Conservation (phyloP, 2,888 invertebrate species). For the Nasonovia ribisnigri region DNA sequence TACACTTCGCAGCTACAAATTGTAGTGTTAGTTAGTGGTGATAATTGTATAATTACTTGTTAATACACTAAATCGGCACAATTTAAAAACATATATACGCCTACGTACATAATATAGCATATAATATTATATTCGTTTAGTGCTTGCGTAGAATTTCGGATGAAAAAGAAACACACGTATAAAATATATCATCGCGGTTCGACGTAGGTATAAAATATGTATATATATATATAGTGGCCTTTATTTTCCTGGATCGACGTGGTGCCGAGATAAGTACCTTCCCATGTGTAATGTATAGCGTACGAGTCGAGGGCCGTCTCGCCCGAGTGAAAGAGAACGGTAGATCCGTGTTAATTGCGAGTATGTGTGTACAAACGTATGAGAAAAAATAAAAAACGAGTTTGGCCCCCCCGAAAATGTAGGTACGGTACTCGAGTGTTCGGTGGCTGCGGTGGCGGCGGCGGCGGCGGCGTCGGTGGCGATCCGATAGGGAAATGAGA, state of each 20-base stretch:
- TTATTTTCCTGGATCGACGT: background rate
- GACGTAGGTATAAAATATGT: background rate
- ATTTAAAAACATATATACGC: background rate
- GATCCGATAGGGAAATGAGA: slow-evolving; percentile 59
- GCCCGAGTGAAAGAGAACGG: background rate
- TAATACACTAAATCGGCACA: background rate
- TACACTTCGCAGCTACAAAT: background rate
- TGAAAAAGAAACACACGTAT: background rate
- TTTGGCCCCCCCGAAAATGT: slow-evolving; percentile 28
- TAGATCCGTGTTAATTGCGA: slow-evolving; percentile 34
- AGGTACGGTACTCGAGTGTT: background rate
- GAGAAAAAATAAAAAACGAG: slow-evolving; percentile 33
- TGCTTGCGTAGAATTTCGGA: background rate
- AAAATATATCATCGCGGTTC: background rate
- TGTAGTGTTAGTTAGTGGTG: background rate
- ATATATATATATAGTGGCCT: background rate
- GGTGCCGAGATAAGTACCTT: background rate
- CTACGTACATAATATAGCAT: background rate
- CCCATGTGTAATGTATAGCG: background rate
- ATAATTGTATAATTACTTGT: background rate
- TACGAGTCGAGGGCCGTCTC: background rate
- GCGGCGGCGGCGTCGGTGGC: slow-evolving; percentile 37
- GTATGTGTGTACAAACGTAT: slow-evolving; percentile 4
- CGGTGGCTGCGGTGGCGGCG: background rate
- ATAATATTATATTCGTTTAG: background rate